These are phyloP conservation scores for Latrodectus elegans DNA, from an alignment of 2,888 invertebrate species.

Conservation along the genomic window DNA sequence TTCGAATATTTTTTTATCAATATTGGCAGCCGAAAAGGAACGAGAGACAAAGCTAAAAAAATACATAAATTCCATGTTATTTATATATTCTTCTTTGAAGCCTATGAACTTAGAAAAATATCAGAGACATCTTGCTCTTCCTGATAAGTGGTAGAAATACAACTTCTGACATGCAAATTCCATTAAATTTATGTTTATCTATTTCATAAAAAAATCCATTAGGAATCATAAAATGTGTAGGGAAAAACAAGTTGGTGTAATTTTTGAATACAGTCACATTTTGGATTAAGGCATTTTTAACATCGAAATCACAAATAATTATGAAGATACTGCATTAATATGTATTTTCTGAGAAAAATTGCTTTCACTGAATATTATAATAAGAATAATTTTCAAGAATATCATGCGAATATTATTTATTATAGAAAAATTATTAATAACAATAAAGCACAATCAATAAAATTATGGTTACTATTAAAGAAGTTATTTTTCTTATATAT, in stretches of 20 bases:
- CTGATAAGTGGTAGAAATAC: neutral
- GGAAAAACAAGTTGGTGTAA: neutral
- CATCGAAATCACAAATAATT: no score
- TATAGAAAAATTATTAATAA: no score
- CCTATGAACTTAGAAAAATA: neutral
- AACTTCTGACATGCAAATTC: neutral
- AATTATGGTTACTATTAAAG: no score
- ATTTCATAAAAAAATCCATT: neutral
- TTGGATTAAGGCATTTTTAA: no score
- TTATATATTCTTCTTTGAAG: constrained; percentile 25
- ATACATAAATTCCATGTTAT: constrained; percentile 48
- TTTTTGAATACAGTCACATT: no score
- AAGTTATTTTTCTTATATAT: no score
- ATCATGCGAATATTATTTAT: no score
- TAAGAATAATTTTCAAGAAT: no score
- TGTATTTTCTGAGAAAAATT: no score
- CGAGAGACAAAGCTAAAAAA: constrained; percentile 28
- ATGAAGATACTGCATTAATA: no score
- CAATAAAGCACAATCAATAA: no score
- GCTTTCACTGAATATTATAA: no score
- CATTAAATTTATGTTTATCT: constrained; percentile 38
- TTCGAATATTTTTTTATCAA: constrained; percentile 41
- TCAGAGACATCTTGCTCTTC: neutral
- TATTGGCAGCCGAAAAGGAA: constrained; percentile 42
- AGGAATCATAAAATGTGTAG: constrained; percentile 1